Conservation (phyloP, 2,113 vertebrate genomes). For the Thunnus maccoyii region DNA sequence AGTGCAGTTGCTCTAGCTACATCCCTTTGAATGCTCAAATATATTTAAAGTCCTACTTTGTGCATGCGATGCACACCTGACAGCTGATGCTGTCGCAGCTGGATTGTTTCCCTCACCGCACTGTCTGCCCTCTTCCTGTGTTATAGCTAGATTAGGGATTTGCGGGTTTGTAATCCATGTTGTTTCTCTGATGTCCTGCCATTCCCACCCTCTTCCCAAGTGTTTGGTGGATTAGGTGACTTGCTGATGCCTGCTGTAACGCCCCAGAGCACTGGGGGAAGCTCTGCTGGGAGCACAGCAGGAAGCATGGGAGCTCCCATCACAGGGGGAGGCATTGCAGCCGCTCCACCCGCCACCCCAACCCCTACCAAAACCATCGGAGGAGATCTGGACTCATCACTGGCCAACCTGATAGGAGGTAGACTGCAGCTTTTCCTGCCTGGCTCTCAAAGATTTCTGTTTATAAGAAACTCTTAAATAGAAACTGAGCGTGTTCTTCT, state of each 20-base stretch:
- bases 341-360: constrained; percentile 78
- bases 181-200: constrained; percentile 44
- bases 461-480: background rate
- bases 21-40: constrained; percentile 36
- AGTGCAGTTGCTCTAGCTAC: constrained; percentile 19
- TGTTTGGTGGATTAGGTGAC: constrained; percentile 97
- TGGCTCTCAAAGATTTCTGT: background rate
- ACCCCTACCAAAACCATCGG: constrained; percentile 88
- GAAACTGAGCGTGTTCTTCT: constrained; percentile 29
- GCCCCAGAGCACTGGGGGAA: constrained; percentile 90
- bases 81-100: constrained; percentile 16
- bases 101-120: constrained; percentile 21
- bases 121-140: constrained; percentile 25
- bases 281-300: constrained; percentile 77
- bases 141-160: constrained; percentile 25
- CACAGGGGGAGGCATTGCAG: constrained; percentile 64
- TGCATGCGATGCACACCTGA: constrained; percentile 61
- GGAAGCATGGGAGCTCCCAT: constrained; percentile 72
- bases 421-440: constrained; percentile 63
- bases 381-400: constrained; percentile 95
- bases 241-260: constrained; percentile 96
- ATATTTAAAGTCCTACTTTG: constrained; percentile 14
- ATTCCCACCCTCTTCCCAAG: constrained; percentile 73
- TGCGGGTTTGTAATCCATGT: constrained; percentile 48
- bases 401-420: constrained; percentile 98